Evolutionary conservation across 1,140 invertebrate genomes (phyloP).

Genomic region (Trachymyrmex cornetzi): DNA sequence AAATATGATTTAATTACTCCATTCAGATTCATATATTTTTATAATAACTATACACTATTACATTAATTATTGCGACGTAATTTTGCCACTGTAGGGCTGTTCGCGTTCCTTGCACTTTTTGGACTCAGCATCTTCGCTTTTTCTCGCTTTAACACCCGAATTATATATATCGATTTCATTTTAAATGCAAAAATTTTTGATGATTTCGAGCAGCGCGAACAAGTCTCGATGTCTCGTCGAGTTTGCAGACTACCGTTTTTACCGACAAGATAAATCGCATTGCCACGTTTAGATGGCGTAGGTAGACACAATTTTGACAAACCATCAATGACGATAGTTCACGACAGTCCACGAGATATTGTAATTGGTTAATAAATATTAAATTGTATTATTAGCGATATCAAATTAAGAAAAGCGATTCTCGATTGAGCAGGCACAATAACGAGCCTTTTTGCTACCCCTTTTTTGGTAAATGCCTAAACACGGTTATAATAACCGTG

Average conservation of each 20-base stretch:
- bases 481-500: conserved; percentile 44
- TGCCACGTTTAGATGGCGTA: conserved; percentile 15
- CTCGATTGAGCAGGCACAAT: too few species aligned
- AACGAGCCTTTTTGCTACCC: background rate
- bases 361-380: background rate
- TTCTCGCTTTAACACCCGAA: too few species aligned
- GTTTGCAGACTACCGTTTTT: background rate
- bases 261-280: background rate
- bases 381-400: background rate
- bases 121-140: too few species aligned
- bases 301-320: background rate
- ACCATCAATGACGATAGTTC: background rate
- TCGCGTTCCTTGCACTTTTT: too few species aligned
- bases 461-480: background rate
- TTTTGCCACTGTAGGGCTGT: background rate
- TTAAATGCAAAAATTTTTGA: too few species aligned
- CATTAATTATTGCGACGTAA: background rate
- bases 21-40: background rate
- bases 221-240: too few species aligned
- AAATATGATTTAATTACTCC: background rate
- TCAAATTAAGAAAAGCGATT: background rate
- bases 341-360: background rate
- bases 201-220: too few species aligned
- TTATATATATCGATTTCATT: too few species aligned
- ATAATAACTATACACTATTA: background rate